Base-by-base conservation (phyloP, 2,888 invertebrate genomes). In the Steromphala cineraria region DNA sequence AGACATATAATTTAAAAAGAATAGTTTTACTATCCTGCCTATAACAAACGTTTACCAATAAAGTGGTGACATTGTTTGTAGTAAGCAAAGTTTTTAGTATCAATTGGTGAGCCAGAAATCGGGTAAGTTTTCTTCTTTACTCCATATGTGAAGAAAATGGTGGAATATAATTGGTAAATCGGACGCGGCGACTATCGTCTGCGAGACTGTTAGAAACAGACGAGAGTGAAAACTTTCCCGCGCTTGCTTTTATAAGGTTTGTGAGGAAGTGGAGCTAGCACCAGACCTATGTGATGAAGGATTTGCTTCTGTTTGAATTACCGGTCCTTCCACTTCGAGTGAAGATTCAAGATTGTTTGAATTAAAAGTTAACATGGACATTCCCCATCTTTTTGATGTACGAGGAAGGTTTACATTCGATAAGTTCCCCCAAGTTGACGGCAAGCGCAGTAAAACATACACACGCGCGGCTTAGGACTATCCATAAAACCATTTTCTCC, bases 271-370 rank as follows among this genome's bases (percentile, higher is more conserved):
- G 24, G 28, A 13, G 24, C 24, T 8, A 24, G 17, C 62, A 5
- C 28, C 62, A 62, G 62, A 56, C 24, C 4, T 28, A 24, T 28
- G 24, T 62, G 62, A 28, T 62, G 62, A 62, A 62, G 28, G 62
- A 62, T 62, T 24, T 24, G n/a, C 28, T n/a, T 62, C 21, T 28
- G 28, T 62, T 24, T 62, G 62, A 62, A 62, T 62, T 28, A 62
- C 62, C 28, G 62, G 28, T 62, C 62, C 62, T 62, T 28, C 24
- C 24, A 24, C 28, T 28, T 62, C 62, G 62, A 62, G 62, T 62
- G 62, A 62, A 62, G 62, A 24, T 62, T 62, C 28, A 28, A 62
- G 62, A 62, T 62, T 62, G 62, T 62, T 62, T 62, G 62, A 62
- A 62, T 62, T 62, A 62, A 62, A 62, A 62, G 62, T 62, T 62